Conservation (phyloP, 2,113 vertebrate genomes). For the Okapia johnstoni region DNA sequence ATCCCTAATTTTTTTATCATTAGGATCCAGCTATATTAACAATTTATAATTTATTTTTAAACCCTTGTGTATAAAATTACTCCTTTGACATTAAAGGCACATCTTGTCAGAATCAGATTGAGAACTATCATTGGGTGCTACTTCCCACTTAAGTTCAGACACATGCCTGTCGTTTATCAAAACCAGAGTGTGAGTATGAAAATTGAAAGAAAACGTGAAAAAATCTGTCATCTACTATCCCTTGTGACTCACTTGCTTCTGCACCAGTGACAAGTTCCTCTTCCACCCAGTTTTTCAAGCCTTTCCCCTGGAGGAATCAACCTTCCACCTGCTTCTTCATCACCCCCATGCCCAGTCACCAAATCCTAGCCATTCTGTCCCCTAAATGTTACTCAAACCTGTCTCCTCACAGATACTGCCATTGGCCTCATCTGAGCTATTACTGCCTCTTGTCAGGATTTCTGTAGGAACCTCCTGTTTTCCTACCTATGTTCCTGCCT, state of each 20-base stretch:
- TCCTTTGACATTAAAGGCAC: conserved; percentile 18
- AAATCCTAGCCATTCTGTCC: neutral
- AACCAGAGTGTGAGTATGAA: neutral
- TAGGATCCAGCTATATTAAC: neutral
- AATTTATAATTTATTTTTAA: conserved; percentile 44
- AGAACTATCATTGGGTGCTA: neutral
- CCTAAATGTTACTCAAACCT: neutral
- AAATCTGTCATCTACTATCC: neutral
- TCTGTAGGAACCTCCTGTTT: neutral
- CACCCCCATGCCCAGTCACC: neutral
- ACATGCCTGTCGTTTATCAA: neutral
- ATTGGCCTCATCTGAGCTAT: neutral
- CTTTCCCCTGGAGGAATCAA: too few relatives aligned
- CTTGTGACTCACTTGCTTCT: neutral
- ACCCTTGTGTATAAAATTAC: neutral
- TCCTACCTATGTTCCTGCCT: neutral
- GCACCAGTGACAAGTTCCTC: neutral
- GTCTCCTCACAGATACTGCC: neutral
- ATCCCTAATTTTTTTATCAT: neutral
- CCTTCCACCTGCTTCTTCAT: neutral
- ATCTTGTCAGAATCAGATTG: conserved; percentile 6
- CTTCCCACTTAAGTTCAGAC: neutral
- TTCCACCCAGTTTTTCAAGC: neutral
- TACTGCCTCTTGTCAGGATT: neutral
- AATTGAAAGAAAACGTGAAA: neutral